Base-by-base conservation (phyloP, 2,113 vertebrate species). In the Macrotus californicus region DNA sequence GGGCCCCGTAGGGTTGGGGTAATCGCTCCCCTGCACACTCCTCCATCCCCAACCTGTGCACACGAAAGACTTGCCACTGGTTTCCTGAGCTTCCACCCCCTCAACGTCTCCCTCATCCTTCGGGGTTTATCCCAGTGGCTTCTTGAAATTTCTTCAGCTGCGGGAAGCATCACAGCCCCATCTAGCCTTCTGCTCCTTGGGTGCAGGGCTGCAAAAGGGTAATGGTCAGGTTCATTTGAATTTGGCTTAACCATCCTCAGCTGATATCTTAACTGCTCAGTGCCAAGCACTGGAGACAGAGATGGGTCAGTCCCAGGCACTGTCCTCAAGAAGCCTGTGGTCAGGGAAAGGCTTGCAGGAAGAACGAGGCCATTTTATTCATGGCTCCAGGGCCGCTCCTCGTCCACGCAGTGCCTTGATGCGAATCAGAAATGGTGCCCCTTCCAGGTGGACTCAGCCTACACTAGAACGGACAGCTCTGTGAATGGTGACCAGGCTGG, bases 391-490 rank as follows among this genome's bases (percentile, higher is more conserved):
- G 89, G 76, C 86, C 81, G 66, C 87, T 81, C 43, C 84, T 61
- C 7, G 54, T 79, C 80, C 36, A 6, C 4, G 41, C 3, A 12
- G 69, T 89, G 79, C 96, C 93, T 97, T 95, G 93, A 39, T 73
- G 82, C 54, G 72, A 92, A 22, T 80, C 66, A 48, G 67, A 75
- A 70, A 61, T 0, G 8, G 80, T 11, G 64, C 29, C 39, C 50
- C 34, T 81, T 79, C 82, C 34, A 64, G 67, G 36, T 75, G 69
- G 92, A 39, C 48, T 85, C 79, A 50, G 64, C 48, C 46, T 41
- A 21, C 1, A 2, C n/a, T 43, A 24, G 76, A 81, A 48, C 11
- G 48, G 19, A 26, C 48, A 87, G 54, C 9, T 69, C n/a, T 15
- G 12, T 22, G 36, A 81, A 48, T 14, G n/a, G 21, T 0, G 1